Conservation (phyloP, 2,888 invertebrate genomes). For the Cryptocheilus praepositus region DNA sequence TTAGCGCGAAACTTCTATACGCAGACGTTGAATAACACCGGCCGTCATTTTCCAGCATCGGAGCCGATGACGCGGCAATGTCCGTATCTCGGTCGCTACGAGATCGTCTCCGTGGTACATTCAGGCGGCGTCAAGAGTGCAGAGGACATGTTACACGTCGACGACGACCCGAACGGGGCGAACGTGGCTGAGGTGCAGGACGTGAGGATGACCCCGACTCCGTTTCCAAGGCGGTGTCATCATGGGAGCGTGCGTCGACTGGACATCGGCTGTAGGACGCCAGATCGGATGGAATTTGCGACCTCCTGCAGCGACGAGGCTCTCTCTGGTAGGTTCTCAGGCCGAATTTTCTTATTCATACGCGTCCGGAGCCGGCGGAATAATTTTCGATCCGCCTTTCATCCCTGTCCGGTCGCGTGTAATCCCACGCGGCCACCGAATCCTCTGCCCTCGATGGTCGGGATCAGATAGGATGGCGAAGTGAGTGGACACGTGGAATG, state of each 20-base stretch:
- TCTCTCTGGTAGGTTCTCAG: conserved; percentile 53
- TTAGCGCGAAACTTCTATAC: too few relatives aligned
- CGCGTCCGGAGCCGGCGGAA: too few relatives aligned
- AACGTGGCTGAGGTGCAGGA: conserved; percentile 63
- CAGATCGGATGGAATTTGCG: conserved; percentile 69
- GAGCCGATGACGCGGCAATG: conserved; percentile 69
- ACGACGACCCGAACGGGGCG: conserved; percentile 46
- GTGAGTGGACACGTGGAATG: too few relatives aligned
- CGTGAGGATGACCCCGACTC: conserved; percentile 58
- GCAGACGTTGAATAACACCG: neutral
- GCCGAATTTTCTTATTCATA: too few relatives aligned
- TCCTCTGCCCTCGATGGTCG: too few relatives aligned
- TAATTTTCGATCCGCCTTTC: too few relatives aligned
- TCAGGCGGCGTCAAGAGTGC: conserved; percentile 43
- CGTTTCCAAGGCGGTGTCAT: conserved; percentile 60
- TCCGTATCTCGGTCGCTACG: conserved; percentile 68
- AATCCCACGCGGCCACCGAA: too few relatives aligned
- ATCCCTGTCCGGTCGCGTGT: too few relatives aligned
- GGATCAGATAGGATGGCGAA: too few relatives aligned
- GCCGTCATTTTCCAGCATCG: conserved; percentile 48
- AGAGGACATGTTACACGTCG: conserved; percentile 42
- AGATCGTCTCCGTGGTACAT: conserved; percentile 64
- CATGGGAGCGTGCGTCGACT: conserved; percentile 63
- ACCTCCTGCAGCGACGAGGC: conserved; percentile 69
- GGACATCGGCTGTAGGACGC: conserved; percentile 69